phyloP scores from a whole-genome alignment of 2,888 invertebrate genomes.

The Dromius quadrimaculatus region DNA sequence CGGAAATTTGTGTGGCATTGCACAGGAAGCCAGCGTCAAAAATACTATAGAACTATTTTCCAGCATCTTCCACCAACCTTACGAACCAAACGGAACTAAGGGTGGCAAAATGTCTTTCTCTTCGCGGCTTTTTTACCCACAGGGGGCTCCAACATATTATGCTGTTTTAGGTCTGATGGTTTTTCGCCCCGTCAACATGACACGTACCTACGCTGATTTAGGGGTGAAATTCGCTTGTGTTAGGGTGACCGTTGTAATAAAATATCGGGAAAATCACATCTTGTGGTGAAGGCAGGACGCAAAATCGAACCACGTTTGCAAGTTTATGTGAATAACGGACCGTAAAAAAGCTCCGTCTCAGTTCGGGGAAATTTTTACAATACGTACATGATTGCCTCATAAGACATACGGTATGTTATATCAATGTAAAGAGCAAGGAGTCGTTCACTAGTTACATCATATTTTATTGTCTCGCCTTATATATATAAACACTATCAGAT shows the following conservation, averaged over 20 bases:
- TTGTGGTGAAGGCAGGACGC: conserved; percentile 19
- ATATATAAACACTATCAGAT: too few species aligned
- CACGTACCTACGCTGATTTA: conserved; percentile 54
- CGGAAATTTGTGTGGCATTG: too few species aligned
- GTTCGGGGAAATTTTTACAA: too few species aligned
- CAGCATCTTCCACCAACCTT: background rate
- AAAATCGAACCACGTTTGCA: conserved; percentile 40
- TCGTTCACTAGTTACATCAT: too few species aligned
- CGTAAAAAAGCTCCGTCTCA: conserved; percentile 31
- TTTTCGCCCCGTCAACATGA: conserved; percentile 57
- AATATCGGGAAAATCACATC: conserved; percentile 59
- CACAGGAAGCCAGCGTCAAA: too few species aligned
- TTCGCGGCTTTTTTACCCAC: conserved; percentile 63
- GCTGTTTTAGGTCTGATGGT: conserved; percentile 58
- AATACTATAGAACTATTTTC: background rate
- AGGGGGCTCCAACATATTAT: conserved; percentile 58
- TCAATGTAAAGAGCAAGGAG: too few species aligned
- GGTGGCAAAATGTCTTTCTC: conserved; percentile 64
- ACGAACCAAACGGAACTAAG: conserved; percentile 53
- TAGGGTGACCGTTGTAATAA: conserved; percentile 57
- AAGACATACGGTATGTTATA: too few species aligned
- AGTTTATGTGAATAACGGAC: conserved; percentile 39
- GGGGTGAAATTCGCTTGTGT: conserved; percentile 56
- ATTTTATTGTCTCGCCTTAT: too few species aligned
- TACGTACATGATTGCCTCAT: too few species aligned